These are phyloP conservation scores for Amphipyra berbera DNA, from an alignment of 2,888 invertebrate species.

Conservation along the genomic window DNA sequence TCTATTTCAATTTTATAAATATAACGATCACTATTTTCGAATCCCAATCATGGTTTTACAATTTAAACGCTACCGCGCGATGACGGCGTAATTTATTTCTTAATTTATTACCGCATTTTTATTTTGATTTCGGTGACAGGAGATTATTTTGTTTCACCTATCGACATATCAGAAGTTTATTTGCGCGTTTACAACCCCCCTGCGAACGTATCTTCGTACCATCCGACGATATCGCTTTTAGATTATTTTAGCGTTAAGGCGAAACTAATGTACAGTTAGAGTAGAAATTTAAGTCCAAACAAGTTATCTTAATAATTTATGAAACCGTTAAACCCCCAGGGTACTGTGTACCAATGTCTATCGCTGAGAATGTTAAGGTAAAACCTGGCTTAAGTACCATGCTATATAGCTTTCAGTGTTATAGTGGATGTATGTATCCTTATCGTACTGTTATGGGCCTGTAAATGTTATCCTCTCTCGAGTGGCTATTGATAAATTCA, in stretches of 20 bases:
- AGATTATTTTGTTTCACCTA: slow-evolving; percentile 73
- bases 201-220: slow-evolving; percentile 77
- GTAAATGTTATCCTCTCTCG: slow-evolving; percentile 67
- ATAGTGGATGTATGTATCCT: slow-evolving; percentile 81
- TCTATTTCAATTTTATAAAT: slow-evolving; percentile 74
- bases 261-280: slow-evolving; percentile 91
- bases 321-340: slow-evolving; percentile 81
- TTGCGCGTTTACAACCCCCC: slow-evolving; percentile 81
- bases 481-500: slow-evolving; percentile 74
- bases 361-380: slow-evolving; percentile 78
- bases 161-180: slow-evolving; percentile 83
- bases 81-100: slow-evolving; percentile 75
- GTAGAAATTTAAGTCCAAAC: slow-evolving; percentile 90
- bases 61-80: slow-evolving; percentile 82
- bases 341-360: slow-evolving; percentile 84
- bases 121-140: slow-evolving; percentile 80
- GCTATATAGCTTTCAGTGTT: slow-evolving; percentile 85
- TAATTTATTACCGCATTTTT: slow-evolving; percentile 79
- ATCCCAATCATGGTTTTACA: slow-evolving; percentile 77
- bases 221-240: slow-evolving; percentile 88
- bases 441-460: slow-evolving; percentile 73
- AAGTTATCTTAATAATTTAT: slow-evolving; percentile 87
- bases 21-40: slow-evolving; percentile 73
- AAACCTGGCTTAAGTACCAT: slow-evolving; percentile 83
- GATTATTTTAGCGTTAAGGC: slow-evolving; percentile 90